Conservation (phyloP, 2,888 invertebrate genomes). For the Antheraea assamensis region DNA sequence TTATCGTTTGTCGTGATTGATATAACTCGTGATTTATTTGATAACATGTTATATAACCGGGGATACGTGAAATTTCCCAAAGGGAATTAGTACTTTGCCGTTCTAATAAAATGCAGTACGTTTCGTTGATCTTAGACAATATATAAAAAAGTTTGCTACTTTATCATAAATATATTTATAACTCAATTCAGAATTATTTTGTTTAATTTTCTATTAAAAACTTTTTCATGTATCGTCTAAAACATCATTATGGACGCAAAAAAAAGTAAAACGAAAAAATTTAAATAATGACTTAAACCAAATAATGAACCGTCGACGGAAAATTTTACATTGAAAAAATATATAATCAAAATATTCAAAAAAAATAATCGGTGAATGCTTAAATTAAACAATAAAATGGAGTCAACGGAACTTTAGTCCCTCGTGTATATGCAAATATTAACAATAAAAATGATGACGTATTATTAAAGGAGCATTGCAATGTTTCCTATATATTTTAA, state of each 20-base stretch:
- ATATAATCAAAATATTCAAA: background rate
- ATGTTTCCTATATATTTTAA: background rate
- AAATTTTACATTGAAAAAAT: background rate
- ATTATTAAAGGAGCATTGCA: background rate
- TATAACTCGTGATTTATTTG: too few relatives aligned
- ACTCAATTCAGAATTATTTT: too few relatives aligned
- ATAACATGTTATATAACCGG: too few relatives aligned
- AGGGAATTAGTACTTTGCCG: too few relatives aligned
- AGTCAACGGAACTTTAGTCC: background rate
- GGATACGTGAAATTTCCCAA: too few relatives aligned
- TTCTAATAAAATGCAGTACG: too few relatives aligned
- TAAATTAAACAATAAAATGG: background rate
- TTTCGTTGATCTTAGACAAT: too few relatives aligned
- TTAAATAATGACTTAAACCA: background rate
- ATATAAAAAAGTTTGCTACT: too few relatives aligned
- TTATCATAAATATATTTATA: too few relatives aligned
- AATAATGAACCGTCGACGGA: background rate
- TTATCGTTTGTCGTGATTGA: too few relatives aligned
- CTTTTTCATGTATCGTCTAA: background rate
- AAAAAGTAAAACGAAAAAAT: background rate
- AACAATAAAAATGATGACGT: background rate
- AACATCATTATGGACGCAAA: background rate
- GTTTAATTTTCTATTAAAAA: background rate
- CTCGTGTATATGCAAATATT: background rate
- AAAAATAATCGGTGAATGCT: background rate